Conservation (phyloP, 2,113 vertebrate genomes). For the Ctenomys sociabilis region DNA sequence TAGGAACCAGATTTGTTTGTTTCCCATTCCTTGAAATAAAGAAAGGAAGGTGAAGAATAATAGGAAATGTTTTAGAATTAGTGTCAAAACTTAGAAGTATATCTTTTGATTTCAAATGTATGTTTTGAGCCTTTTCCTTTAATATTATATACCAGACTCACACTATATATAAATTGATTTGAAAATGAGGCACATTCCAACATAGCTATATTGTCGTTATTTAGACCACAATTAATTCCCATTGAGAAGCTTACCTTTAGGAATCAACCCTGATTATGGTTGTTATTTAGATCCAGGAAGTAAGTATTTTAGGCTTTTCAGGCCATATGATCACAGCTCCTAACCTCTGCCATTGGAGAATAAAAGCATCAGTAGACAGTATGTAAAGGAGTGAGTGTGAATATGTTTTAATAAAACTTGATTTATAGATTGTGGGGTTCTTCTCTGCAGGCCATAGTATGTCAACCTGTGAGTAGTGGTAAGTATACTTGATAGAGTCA, state of each 20-base stretch:
- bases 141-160: neutral
- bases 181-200: conserved; percentile 5
- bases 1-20: neutral
- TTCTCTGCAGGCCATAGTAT: neutral
- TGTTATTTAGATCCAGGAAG: conserved; percentile 28
- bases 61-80: neutral
- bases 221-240: neutral
- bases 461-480: neutral
- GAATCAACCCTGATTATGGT: conserved; percentile 25
- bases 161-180: conserved; percentile 10
- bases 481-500: neutral
- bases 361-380: neutral
- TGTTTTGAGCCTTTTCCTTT: conserved; percentile 49
- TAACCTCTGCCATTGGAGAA: conserved; percentile 17
- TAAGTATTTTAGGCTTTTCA: conserved; percentile 57
- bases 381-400: neutral
- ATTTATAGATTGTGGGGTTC: neutral
- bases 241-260: conserved; percentile 46
- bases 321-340: neutral
- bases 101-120: conserved; percentile 44
- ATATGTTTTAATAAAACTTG: neutral
- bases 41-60: conserved; percentile 27
- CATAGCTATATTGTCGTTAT: neutral
- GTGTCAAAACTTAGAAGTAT: neutral
- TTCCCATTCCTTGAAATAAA: conserved; percentile 26